These are phyloP conservation scores for Tyrophagus putrescentiae DNA, from an alignment of 1,140 invertebrate genomes.

Conservation along the genomic window DNA sequence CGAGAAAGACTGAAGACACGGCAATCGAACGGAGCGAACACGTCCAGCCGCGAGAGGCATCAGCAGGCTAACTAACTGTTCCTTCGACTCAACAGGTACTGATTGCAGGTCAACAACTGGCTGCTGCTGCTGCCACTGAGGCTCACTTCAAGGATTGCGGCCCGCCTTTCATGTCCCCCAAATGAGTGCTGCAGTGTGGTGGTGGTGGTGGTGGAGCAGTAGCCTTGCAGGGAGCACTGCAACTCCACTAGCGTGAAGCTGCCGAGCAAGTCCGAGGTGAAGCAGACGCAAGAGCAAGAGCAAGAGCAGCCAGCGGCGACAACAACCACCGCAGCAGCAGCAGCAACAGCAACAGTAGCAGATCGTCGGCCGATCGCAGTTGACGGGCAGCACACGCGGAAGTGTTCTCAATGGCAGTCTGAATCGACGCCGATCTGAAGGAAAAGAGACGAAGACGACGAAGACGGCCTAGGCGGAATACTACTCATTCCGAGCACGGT, in stretches of 20 bases:
- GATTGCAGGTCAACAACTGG: conserved; percentile 14
- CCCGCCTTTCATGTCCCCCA: conserved; percentile 13
- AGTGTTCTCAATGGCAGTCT: conserved; percentile 13
- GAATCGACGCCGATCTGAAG: too few species aligned
- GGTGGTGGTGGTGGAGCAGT: too few species aligned
- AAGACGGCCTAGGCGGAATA: not conserved
- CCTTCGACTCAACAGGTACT: conserved; percentile 4
- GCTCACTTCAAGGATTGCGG: conserved; percentile 12
- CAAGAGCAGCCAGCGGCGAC: too few species aligned
- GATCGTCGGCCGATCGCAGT: not conserved
- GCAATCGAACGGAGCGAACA: too few species aligned
- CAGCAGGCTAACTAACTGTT: not conserved
- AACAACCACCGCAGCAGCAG: too few species aligned
- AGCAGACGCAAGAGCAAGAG: too few species aligned
- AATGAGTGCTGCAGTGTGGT: not conserved
- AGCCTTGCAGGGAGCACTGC: too few species aligned
- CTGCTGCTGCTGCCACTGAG: too few species aligned
- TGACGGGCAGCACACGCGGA: conserved; percentile 5
- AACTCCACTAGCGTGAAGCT: too few species aligned
- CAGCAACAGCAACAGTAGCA: too few species aligned
- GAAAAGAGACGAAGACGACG: too few species aligned
- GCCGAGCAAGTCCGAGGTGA: conserved; percentile 1
- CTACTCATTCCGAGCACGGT: not conserved
- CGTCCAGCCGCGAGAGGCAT: not conserved
- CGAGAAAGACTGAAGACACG: too few species aligned